phyloP scores from a whole-genome alignment of 2,888 invertebrate genomes.

The Clanis bilineata region DNA sequence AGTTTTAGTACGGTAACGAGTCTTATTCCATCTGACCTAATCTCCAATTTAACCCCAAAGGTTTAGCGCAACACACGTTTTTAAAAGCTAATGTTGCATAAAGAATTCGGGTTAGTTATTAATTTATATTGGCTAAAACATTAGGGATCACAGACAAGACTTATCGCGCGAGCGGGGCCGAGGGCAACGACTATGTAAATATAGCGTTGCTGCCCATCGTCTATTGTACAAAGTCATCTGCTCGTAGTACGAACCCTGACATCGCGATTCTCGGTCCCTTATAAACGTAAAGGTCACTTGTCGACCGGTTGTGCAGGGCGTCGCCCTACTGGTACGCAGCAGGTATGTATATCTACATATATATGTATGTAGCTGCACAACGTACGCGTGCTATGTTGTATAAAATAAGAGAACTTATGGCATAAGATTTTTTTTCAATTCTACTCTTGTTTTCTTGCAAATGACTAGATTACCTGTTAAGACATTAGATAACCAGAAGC shows the following conservation, averaged over 20 bases:
- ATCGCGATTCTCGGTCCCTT: constrained; percentile 13
- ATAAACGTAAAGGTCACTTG: constrained; percentile 65
- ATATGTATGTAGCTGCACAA: background rate
- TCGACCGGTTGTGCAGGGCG: constrained; percentile 58
- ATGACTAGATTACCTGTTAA: too few species aligned
- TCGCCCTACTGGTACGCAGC: constrained; percentile 50
- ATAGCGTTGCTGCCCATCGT: background rate
- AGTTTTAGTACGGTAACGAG: too few species aligned
- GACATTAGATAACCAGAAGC: too few species aligned
- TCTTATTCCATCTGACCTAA: too few species aligned
- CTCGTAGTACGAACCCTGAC: constrained; percentile 15
- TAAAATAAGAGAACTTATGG: background rate
- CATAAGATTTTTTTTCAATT: background rate
- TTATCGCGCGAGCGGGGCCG: too few species aligned
- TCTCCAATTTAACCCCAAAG: too few species aligned
- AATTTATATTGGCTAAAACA: too few species aligned
- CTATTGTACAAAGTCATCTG: background rate
- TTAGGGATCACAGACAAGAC: too few species aligned
- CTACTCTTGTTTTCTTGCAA: too few species aligned
- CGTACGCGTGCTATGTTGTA: background rate
- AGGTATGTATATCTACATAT: constrained; percentile 21
- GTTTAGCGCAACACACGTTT: too few species aligned
- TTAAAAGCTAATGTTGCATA: too few species aligned
- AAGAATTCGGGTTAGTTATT: too few species aligned
- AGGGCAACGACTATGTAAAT: background rate